Percentiles rank a stretch among this genome's conserved stretches.
These are phyloP conservation scores for Limnephilus lunatus DNA, from an alignment of 2,888 invertebrate species.

Conservation along the genomic window DNA sequence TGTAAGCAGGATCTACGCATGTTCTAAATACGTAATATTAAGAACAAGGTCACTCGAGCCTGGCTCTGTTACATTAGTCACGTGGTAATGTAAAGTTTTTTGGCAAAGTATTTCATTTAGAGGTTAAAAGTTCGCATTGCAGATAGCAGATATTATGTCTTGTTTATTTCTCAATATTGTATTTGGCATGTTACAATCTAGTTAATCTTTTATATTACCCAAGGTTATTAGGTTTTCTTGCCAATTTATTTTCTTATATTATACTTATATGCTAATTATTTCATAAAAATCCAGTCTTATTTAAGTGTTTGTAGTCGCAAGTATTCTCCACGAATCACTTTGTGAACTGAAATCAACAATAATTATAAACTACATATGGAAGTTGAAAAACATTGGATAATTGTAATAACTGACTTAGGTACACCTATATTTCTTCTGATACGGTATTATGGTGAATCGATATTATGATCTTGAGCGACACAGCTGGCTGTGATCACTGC, in stretches of 20 bases:
- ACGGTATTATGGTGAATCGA: too few relatives aligned
- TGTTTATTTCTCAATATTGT: not conserved
- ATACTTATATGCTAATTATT: not conserved
- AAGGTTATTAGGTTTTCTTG: not conserved
- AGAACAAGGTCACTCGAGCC: not conserved
- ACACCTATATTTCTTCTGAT: too few relatives aligned
- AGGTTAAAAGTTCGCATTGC: not conserved
- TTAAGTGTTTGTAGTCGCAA: too few relatives aligned
- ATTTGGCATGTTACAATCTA: not conserved
- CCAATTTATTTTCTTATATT: not conserved
- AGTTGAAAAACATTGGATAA: too few relatives aligned
- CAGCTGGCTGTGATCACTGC: too few relatives aligned
- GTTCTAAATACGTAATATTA: not conserved
- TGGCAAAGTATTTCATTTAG: not conserved
- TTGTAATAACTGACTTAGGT: too few relatives aligned
- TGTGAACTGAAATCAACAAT: too few relatives aligned
- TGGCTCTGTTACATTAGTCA: not conserved
- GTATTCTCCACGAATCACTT: too few relatives aligned
- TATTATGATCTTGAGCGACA: too few relatives aligned
- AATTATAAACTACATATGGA: too few relatives aligned
- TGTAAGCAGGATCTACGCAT: not conserved
- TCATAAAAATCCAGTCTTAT: not conserved
- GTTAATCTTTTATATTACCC: not conserved
- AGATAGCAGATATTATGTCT: not conserved
- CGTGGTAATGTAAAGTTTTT: not conserved